Percentiles rank a stretch among this genome's conserved stretches.
Conservation (phyloP, 2,113 vertebrate genomes). For the Phodopus roborovskii region DNA sequence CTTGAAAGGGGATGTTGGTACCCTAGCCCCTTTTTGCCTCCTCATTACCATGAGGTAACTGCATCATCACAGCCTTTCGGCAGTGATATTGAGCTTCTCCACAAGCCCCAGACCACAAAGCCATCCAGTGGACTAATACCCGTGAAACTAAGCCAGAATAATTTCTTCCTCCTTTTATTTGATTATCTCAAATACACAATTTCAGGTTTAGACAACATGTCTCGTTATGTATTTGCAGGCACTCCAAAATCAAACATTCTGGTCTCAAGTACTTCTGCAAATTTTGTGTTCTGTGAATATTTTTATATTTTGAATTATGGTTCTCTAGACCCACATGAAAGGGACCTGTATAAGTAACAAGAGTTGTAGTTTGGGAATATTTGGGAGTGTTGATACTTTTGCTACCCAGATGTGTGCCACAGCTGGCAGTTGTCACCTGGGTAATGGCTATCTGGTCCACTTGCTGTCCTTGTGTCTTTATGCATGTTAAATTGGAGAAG, state of each 20-base stretch:
- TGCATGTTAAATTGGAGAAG: neutral
- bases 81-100: neutral
- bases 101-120: neutral
- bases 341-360: neutral
- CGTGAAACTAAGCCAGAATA: neutral
- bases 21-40: neutral
- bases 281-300: neutral
- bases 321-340: neutral
- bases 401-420: neutral
- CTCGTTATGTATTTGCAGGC: neutral
- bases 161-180: neutral
- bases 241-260: neutral
- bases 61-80: neutral
- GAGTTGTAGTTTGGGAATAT: neutral
- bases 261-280: no score
- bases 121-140: neutral
- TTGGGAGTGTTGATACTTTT: neutral
- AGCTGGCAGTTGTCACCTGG: neutral
- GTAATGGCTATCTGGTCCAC: no score
- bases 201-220: neutral
- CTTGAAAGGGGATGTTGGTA: neutral
- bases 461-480: neutral
- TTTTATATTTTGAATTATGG: neutral
- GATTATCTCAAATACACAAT: neutral
- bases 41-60: neutral